Evolutionary conservation across 2,888 invertebrate species (phyloP).

Genomic region (Eilema depressum): DNA sequence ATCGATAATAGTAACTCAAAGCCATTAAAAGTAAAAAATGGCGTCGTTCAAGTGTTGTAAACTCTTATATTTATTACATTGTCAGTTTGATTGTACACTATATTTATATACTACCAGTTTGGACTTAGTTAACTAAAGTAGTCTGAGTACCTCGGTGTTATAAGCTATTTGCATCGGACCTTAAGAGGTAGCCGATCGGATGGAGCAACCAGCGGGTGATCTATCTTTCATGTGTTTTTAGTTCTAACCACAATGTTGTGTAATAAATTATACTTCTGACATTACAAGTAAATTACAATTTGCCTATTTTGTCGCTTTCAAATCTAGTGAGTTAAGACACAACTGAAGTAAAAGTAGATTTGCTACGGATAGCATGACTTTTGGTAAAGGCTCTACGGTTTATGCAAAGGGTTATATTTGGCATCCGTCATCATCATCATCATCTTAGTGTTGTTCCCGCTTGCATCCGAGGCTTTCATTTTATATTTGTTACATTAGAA

Average conservation of each 20-base stretch:
- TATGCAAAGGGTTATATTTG: too few relatives aligned
- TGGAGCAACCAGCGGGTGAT: constrained; percentile 44
- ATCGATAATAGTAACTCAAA: constrained; percentile 31
- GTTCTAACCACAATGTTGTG: constrained; percentile 30
- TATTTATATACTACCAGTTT: constrained; percentile 62
- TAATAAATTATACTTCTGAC: constrained; percentile 21
- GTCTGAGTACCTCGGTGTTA: constrained; percentile 55
- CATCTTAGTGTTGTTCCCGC: too few relatives aligned
- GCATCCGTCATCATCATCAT: too few relatives aligned
- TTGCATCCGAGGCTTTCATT: too few relatives aligned
- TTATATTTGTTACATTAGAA: too few relatives aligned
- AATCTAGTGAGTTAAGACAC: constrained; percentile 6
- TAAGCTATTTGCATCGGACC: constrained; percentile 43
- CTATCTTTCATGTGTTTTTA: constrained; percentile 48
- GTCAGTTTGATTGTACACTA: constrained; percentile 58
- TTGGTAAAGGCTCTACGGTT: too few relatives aligned
- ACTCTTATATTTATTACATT: constrained; percentile 52
- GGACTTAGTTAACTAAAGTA: constrained; percentile 57
- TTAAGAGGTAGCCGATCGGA: constrained; percentile 38
- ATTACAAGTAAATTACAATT: constrained; percentile 13
- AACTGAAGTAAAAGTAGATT: not conserved
- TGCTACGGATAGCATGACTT: too few relatives aligned
- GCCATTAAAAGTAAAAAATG: constrained; percentile 6
- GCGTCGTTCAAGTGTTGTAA: constrained; percentile 42
- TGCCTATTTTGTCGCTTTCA: constrained; percentile 16